A percentile compares a stretch with the other conserved stretches of the same genome.
Evolutionary conservation across 2,888 invertebrate genomes (phyloP).

Genomic region (Perithous albicinctus): DNA sequence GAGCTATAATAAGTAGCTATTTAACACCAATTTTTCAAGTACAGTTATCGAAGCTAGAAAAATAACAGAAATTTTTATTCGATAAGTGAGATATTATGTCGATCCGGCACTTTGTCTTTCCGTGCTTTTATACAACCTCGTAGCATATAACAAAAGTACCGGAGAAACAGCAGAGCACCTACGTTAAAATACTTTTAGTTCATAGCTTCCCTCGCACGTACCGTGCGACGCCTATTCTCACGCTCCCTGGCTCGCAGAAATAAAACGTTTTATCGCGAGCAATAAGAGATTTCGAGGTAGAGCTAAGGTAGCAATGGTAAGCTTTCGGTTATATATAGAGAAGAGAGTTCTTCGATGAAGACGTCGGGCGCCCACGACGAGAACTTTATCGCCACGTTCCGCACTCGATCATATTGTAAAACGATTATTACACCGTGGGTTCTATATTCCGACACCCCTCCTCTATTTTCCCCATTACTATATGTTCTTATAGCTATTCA

Average conservation of each 20-base stretch:
- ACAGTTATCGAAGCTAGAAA: background rate
- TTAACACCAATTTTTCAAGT: background rate
- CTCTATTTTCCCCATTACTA: conserved; percentile 33
- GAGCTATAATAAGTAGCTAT: background rate
- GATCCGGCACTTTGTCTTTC: conserved; percentile 60
- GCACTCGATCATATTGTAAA: conserved; percentile 74
- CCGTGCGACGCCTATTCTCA: conserved; percentile 12
- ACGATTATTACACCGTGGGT: conserved; percentile 73
- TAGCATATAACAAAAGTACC: background rate
- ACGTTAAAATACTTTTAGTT: conserved; percentile 73
- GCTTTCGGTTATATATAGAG: conserved; percentile 13
- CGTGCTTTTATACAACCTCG: conserved; percentile 37
- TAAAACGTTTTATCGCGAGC: conserved; percentile 75
- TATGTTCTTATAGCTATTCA: conserved; percentile 47
- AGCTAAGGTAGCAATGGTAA: conserved; percentile 47
- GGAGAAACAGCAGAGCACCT: conserved; percentile 26
- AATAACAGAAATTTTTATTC: background rate
- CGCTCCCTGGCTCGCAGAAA: conserved; percentile 63
- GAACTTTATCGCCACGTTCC: conserved; percentile 78
- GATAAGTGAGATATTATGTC: conserved; percentile 29
- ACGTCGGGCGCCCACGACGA: conserved; percentile 60
- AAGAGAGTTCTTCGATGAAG: conserved; percentile 56
- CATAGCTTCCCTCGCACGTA: conserved; percentile 31
- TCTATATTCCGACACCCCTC: conserved; percentile 73
- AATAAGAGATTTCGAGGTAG: conserved; percentile 74